Evolutionary conservation across 2,888 invertebrate genomes (phyloP), one percentile per base, ranked within the genome.

Genomic region (Chelonus formosanus): DNA sequence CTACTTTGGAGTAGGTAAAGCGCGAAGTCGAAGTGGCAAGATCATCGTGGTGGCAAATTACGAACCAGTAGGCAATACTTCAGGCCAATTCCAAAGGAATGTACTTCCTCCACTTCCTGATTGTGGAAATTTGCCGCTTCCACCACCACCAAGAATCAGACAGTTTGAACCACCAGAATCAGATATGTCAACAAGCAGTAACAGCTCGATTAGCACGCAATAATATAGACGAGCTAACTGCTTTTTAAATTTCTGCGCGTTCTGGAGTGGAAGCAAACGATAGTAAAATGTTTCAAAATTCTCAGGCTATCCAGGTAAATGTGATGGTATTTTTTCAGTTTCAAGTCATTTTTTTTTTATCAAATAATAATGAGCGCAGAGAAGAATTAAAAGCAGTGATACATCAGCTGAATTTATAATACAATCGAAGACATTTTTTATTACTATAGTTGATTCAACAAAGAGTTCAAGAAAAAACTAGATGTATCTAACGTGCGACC

Each of bases 1-100:
- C 53, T 89, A 90, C 80, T 90, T 94, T 78, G 95, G 95, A 3
- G 89, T 95, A 1, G 95, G 94, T 5, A 93, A 92, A 79, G 93
- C 94, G 0, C 88, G 90, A 60, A 92, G 92, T 43, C 86, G 91
- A 52, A 90, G 91, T 10, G 93, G 93, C 8, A 92, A 92, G 78
- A 87, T 92, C 54, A 90, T 93, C 71, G 93, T 95, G 0, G 95
- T 95, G 1, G 94, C 93, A 10, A 92, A 93, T 84, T 95, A 95
- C 82, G 88, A 90, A 47, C 94, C 95, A 0, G 90, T 92, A 0
- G 95, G 92, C 35, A 95, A 95, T 83, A 82, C 89, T 44, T 89
- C 91, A 2, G 92, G 93, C 5, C 87, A 87, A 34, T 94, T 92
- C 82, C 88, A 91, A 76, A 86, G 88, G 63, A 95, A 95, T 84